Conservation (phyloP, 2,888 invertebrate genomes). For the Vandiemenella viatica region DNA sequence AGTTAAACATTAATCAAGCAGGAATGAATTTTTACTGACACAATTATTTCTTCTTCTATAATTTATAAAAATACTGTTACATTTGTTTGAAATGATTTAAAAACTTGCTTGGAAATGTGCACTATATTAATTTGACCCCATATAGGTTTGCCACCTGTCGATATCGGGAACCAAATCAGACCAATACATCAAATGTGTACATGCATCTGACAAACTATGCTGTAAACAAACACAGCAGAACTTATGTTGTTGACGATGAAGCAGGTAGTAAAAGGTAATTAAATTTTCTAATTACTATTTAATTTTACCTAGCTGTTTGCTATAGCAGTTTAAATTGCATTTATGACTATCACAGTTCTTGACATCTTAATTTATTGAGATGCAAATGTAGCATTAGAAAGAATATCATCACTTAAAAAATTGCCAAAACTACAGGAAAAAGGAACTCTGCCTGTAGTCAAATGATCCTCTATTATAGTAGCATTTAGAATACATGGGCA, state of each 20-base stretch:
- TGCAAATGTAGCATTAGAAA: too few relatives aligned
- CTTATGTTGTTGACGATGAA: slow-evolving; percentile 69
- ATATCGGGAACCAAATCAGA: slow-evolving; percentile 67
- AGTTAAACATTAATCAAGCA: neutral
- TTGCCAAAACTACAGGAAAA: too few relatives aligned
- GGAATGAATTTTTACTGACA: neutral
- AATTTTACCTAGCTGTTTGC: neutral
- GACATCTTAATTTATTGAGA: too few relatives aligned
- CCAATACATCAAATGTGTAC: slow-evolving; percentile 72
- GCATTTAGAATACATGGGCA: too few relatives aligned
- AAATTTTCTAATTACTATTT: neutral
- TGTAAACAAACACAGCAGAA: slow-evolving; percentile 77
- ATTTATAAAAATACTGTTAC: neutral
- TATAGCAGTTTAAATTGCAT: neutral
- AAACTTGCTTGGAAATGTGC: neutral
- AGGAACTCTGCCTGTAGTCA: too few relatives aligned
- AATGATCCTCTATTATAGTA: too few relatives aligned
- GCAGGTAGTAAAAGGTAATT: slow-evolving; percentile 72
- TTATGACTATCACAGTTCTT: too few relatives aligned
- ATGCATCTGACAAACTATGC: slow-evolving; percentile 94
- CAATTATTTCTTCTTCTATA: neutral
- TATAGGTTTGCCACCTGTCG: slow-evolving; percentile 72
- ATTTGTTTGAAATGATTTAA: neutral
- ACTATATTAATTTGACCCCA: slow-evolving; percentile 6
- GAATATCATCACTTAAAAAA: too few relatives aligned